Base-by-base conservation (phyloP, 2,113 vertebrate genomes). In the Pedetes capensis region DNA sequence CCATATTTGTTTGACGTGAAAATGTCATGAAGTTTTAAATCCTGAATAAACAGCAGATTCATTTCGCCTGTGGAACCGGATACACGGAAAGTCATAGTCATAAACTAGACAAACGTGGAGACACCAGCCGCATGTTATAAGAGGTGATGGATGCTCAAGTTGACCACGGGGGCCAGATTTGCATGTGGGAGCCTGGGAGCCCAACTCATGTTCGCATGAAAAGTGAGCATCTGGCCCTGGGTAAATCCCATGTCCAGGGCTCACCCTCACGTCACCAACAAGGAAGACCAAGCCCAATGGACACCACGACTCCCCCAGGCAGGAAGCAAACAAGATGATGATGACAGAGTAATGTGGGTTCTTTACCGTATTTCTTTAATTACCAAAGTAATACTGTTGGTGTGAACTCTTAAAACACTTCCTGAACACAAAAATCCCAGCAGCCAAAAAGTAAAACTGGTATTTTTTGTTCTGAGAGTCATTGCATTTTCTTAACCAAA, bases 121-220 rank as follows among this genome's bases (percentile, higher is more conserved):
- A 96, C 88, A 88, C 81, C 93, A 95, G 96, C 98, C 97, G 98
- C 97, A 98, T 98, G 98, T 93, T 97, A 87, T 57, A 96, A 94
- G 39, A 44, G 61, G 95, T 89, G 96, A 74, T 7, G 0, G 85
- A 96, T 93, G 91, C 95, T 97, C 92, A 61, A 89, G 97, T 97
- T 97, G 96, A 96, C 93, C 95, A 59, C n/a, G 42, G 64, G 69
- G 44, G 39, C 49, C 27, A 20, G 29, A 18, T 23, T 25, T 53
- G 29, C 44, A 25, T 39, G 13, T 37, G 32, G 74, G 51, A 75
- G 68, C 23, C 49, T 20, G 29, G 29, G n/a, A 8, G 34, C 23
- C 71, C 47, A 37, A 42, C 16, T 55, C 27, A 25, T 63, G 55
- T 84, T 59, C 23, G 13, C 32, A 29, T 11, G 59, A 85, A n/a